Evolutionary conservation across 2,888 invertebrate genomes (phyloP), one percentile per base, ranked within the genome.

Genomic region (Leistus spinibarbis): DNA sequence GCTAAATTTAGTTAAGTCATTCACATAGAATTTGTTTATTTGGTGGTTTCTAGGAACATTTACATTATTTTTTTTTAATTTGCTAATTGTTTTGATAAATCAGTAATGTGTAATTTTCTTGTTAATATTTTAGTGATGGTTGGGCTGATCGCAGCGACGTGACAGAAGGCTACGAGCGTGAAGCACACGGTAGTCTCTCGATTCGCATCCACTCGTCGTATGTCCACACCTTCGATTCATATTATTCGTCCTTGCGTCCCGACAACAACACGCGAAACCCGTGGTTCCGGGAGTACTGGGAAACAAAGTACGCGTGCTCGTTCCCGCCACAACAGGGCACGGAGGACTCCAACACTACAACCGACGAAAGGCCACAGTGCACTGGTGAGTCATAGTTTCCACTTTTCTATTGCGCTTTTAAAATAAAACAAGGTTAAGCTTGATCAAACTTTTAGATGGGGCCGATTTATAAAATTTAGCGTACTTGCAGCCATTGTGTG

Each of bases 241-340:
- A 93, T 84, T 94, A 93, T 85, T 90, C 90, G 80, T 85, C 88
- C 0, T 87, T 93, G 66, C 88, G 88, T 76, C 92, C 92, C 0
- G 83, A 87, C 77, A 89, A 86, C 80, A 92, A 93, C 84, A 82
- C 84, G 5, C 86, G 91, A 69, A 94, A 94, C 84, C 93, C 93
- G 0, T 90, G 90, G 90, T 94, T 94, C 84, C 86, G 87, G 79
- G 94, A 94, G 83, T 93, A 93, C 85, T 94, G 94, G 94, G 91
- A 93, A 83, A 86, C 88, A 77, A 89, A 89, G 79, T 93, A 93
- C 84, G 87, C 89, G 79, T 93, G 93, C 82, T 84, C 86, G 57
- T 82, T 86, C 19, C 78, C 78, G 1, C 76, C 77, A 60, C 60
- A 10, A n/a, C 68, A 70, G 54, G 20, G 57, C 19, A 53, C 57